These are phyloP conservation scores for Malurus elegans DNA, from an alignment of 2,113 vertebrate species.

Conservation along the genomic window DNA sequence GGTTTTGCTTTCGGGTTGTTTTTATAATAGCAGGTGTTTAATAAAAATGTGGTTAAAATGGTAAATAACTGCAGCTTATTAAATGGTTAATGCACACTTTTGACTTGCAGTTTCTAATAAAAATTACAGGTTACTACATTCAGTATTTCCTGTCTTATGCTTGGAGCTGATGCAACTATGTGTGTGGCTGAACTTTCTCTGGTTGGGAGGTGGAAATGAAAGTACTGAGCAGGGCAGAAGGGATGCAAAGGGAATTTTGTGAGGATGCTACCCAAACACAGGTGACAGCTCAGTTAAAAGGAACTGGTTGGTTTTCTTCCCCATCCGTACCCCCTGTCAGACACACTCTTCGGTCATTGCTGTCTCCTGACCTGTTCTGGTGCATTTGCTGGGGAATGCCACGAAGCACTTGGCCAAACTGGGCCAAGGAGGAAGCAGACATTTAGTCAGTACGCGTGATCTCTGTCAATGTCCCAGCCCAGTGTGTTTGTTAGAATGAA, in stretches of 20 bases:
- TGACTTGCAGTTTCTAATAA: neutral
- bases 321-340: accelerated
- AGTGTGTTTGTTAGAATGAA: neutral
- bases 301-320: neutral
- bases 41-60: neutral
- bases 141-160: neutral
- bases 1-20: accelerated
- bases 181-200: neutral
- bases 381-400: neutral
- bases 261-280: neutral
- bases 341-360: neutral
- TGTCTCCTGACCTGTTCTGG: neutral
- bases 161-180: neutral
- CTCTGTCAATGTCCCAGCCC: neutral
- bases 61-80: neutral
- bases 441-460: neutral
- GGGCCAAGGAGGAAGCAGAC: neutral
- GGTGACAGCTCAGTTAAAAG: neutral
- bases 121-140: neutral
- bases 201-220: neutral
- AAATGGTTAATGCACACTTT: neutral
- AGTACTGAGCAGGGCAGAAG: neutral
- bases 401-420: neutral
- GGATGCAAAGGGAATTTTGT: neutral
- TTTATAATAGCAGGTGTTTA: neutral